Percentiles rank a stretch among this genome's conserved stretches.
These are phyloP conservation scores for Bombus breviceps DNA, from an alignment of 1,140 invertebrate genomes.

Conservation along the genomic window DNA sequence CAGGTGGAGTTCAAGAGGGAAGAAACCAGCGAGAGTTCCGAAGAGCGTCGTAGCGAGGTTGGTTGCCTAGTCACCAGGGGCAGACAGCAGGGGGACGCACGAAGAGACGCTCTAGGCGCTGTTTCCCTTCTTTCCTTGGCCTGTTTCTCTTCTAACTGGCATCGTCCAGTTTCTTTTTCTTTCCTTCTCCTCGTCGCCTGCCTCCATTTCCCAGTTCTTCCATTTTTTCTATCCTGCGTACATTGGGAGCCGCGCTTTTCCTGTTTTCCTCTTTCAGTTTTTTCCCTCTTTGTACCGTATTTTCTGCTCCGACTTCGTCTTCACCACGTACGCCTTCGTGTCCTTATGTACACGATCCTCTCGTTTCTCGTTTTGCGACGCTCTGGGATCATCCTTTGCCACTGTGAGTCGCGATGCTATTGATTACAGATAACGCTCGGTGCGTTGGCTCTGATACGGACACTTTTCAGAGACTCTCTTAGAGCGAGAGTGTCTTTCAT, in stretches of 20 bases:
- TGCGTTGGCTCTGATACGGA: neutral
- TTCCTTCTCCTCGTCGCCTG: neutral
- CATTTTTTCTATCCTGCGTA: slow-evolving; percentile 11
- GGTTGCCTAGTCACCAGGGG: neutral
- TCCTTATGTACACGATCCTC: too few species aligned
- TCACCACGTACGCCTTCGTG: too few species aligned
- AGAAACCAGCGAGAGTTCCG: slow-evolving; percentile 1
- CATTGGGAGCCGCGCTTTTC: neutral
- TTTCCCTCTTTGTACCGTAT: neutral
- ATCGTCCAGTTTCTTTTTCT: slow-evolving; percentile 23
- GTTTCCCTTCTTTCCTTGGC: slow-evolving; percentile 27
- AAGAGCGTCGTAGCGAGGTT: neutral
- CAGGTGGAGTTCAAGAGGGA: slow-evolving; percentile 1
- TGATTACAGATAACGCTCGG: neutral
- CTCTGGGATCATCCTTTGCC: neutral
- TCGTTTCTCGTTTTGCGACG: too few species aligned
- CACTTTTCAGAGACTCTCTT: neutral
- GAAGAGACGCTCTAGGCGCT: slow-evolving; percentile 63
- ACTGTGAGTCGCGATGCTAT: neutral
- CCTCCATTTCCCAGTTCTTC: slow-evolving; percentile 12
- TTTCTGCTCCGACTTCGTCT: neutral
- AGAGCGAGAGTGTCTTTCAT: neutral
- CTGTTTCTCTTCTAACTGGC: slow-evolving; percentile 36
- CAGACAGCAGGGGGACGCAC: slow-evolving; percentile 17
- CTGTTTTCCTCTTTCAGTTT: slow-evolving; percentile 15